Base-by-base conservation (phyloP, 2,113 vertebrate species). In the Oophaga pumilio region DNA sequence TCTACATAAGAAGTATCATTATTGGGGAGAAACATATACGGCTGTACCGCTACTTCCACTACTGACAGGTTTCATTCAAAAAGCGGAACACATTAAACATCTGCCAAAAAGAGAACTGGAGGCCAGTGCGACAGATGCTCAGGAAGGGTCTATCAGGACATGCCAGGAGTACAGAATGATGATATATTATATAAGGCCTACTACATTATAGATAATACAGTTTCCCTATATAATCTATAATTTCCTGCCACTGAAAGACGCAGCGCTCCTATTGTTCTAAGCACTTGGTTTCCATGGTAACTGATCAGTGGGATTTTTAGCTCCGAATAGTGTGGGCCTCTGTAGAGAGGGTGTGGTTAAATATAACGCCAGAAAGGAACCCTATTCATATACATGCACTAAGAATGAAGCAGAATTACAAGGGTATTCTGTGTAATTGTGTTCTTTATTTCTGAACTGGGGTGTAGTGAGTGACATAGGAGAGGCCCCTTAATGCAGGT, bases 251-350 rank as follows among this genome's bases (percentile, higher is more conserved):
- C 15, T 18, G 43, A 14, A 15, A 59, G 53, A 52, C n/a, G n/a
- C 0, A 2, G 15, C 57, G 69, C 69, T 43, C 33, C 6, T 8
- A 73, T 73, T 73, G 69, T 73, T 73, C 69, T 73, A 28, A 43
- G 57, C 78, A 14, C 2, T 53, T 5, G 28, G 56, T 81, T 62
- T 60, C 78, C 78, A 81, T 81, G 78, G 33, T 28, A 81, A 81
- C 78, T 33, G 49, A 3, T 57, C 14, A 57, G n/a, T 79, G 24
- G 76, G 12, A 80, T 8, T 28, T 60, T 80, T 17, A 80, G 13
- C 28, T 60, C 57, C 4, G 26, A 22, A 20, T 22, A 81, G 28
- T 60, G 24, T 52, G 24, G 53, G 26, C 69, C 28, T 28, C 28
- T 24, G 24, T 24, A 28, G 11, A 43, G 69, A 24, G 76, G 13